Evolutionary conservation across 2,113 vertebrate species (phyloP), one percentile per base, ranked within the genome.

Genomic region (Petrocephalus zakoni): DNA sequence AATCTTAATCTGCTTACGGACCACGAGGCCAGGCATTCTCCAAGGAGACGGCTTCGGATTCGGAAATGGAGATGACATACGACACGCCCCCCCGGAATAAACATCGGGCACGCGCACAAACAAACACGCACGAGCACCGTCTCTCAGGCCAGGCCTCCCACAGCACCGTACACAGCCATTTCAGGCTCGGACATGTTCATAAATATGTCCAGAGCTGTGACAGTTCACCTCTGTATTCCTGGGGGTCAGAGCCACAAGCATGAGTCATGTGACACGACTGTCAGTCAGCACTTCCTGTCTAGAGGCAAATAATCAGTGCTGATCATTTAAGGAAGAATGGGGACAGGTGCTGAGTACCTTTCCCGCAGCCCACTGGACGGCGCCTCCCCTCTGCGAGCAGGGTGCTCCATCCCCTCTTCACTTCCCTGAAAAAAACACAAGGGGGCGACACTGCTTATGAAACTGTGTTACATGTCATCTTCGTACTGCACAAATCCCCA

Each of bases 341-440:
- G n/a, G 21, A 17, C 17, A 15, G 22, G 15, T 1, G 46, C 15
- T 11, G 81, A 25, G 19, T 85, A 85, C 84, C 84, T 85, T 13
- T 53, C 51, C n/a, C 15, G 51, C n/a, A 85, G 84, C 25, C 51
- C 84, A 25, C 25, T 8, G 84, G 15, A 25, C 51, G 55, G n/a
- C 51, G 2, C 84, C 47, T 37, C 84, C 51, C 25, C 84, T 55
- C 84, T 55, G 51, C 22, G 15, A 19, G 7, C n/a, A 34, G 25
- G 51, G 51, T 37, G 84, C 42, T 85, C 84, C 84, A 85, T 85
- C 19, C 84, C 84, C 84, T 8, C n/a, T 15, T 7, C 13, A 2
- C 25, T 55, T 22, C 84, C 51, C 84, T 85, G 84, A 85, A 85
- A 85, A 85, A 83, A 22, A 85, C 84, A 85, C 47, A 22, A 55